Evolutionary conservation across 23 tunicate genomes (phyloP).

Genomic region (Clavelina lepadiformis): DNA sequence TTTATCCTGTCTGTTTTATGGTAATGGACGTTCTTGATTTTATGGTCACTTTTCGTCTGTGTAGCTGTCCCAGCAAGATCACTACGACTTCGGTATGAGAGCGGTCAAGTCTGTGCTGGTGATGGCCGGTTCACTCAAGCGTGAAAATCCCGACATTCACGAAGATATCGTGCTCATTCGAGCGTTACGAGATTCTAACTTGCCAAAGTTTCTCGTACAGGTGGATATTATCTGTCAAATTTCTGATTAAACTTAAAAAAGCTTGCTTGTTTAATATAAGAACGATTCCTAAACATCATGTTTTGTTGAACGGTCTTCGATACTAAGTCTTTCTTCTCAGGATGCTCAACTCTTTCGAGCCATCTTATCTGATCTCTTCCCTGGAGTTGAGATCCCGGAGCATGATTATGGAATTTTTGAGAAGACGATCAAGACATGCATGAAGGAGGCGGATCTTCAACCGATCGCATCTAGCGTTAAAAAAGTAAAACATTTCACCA

Average conservation of each 20-base stretch:
- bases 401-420: conserved; percentile 98
- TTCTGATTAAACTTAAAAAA: neutral
- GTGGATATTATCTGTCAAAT: conserved; percentile 13
- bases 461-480: conserved; percentile 83
- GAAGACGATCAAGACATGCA: conserved; percentile 77
- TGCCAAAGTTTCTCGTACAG: conserved; percentile 93
- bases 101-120: conserved; percentile 98
- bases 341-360: conserved; percentile 97
- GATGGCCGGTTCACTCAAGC: conserved; percentile 97
- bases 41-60: neutral
- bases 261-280: neutral
- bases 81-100: conserved; percentile 99
- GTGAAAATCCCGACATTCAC: conserved; percentile 92
- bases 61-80: conserved; percentile 98
- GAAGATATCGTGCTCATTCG: conserved; percentile 95
- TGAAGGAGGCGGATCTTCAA: conserved; percentile 71
- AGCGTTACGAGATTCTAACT: conserved; percentile 94
- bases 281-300: too few relatives aligned
- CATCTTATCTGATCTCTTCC: conserved; percentile 94
- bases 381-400: conserved; percentile 99
- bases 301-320: neutral
- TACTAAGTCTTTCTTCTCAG: conserved; percentile 5
- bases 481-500: conserved; percentile 41
- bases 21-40: neutral
- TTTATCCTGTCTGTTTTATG: too few relatives aligned